Base-by-base conservation (phyloP, 2,888 invertebrate genomes). In the Macrosoma leucophasiata region DNA sequence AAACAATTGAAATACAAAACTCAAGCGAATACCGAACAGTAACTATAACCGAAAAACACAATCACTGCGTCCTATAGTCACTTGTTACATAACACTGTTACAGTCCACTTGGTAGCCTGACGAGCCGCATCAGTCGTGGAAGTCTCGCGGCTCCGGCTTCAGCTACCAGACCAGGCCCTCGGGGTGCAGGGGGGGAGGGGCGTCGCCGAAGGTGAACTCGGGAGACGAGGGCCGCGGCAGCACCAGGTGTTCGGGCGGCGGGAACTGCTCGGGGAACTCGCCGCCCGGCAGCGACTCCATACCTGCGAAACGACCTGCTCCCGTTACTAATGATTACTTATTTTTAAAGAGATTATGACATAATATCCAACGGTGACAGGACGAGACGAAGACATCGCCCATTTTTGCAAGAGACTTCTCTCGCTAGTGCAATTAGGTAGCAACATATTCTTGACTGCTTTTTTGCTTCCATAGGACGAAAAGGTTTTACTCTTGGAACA, bases 291-390 rank as follows among this genome's bases (percentile, higher is more conserved):
- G 65, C 57, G 73, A 59, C 66, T 82, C 90, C 74, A 92, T 92
- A 46, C 90, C 90, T 63, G 90, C 89, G 71, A 93, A 93, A 73
- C 94, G 94, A 74, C 91, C 91, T 69, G 90, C 91, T 88, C 90
- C 87, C 61, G 90, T 82, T 82, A 74, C 27, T 31, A 19, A 29
- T 28, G n/a, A n/a, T n/a, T n/a, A n/a, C n/a, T n/a, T n/a, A n/a
- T n/a, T n/a, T n/a, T n/a, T n/a, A n/a, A n/a, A n/a, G n/a, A n/a
- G n/a, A n/a, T n/a, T n/a, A n/a, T n/a, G n/a, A n/a, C n/a, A n/a
- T n/a, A n/a, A n/a, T n/a, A n/a, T n/a, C n/a, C n/a, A n/a, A n/a
- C n/a, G n/a, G n/a, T n/a, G n/a, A n/a, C n/a, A n/a, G n/a, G n/a
- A n/a, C n/a, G n/a, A n/a, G n/a, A n/a, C n/a, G n/a, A n/a, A n/a